Conservation (phyloP, 2,113 vertebrate species). For the Peromyscus californicus region DNA sequence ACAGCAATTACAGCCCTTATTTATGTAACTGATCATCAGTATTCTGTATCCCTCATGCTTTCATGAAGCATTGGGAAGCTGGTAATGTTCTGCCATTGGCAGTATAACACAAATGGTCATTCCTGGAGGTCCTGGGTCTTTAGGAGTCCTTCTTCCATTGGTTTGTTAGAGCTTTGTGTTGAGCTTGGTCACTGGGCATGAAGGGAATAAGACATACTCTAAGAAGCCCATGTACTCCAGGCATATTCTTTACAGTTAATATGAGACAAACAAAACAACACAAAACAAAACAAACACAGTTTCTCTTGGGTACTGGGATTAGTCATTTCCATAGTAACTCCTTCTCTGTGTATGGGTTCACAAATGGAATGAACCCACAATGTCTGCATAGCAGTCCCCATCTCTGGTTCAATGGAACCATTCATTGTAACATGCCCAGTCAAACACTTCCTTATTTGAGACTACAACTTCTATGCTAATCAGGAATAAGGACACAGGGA, state of each 20-base stretch:
- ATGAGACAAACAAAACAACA: too few relatives aligned
- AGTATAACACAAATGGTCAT: not conserved
- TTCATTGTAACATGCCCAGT: not conserved
- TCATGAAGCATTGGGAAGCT: not conserved
- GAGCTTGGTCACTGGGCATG: not conserved
- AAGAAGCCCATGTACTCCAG: not conserved
- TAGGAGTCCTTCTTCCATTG: not conserved
- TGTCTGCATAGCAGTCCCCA: not conserved
- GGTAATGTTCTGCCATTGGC: not conserved
- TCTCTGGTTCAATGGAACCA: not conserved
- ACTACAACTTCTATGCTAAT: not conserved
- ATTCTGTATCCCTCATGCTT: not conserved
- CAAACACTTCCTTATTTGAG: not conserved
- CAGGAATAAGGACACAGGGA: not conserved
- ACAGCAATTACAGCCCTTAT: not conserved
- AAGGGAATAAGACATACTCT: not conserved
- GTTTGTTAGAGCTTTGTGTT: not conserved
- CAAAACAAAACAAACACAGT: not conserved
- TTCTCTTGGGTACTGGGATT: not conserved
- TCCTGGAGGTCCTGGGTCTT: not conserved
- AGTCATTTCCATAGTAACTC: too few relatives aligned
- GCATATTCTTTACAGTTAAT: not conserved
- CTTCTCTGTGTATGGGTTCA: not conserved
- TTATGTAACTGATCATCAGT: not conserved
- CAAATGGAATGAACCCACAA: not conserved